These are phyloP conservation scores for Chaetophractus vellerosus DNA, from an alignment of 2,797 vertebrate species.

Conservation along the genomic window DNA sequence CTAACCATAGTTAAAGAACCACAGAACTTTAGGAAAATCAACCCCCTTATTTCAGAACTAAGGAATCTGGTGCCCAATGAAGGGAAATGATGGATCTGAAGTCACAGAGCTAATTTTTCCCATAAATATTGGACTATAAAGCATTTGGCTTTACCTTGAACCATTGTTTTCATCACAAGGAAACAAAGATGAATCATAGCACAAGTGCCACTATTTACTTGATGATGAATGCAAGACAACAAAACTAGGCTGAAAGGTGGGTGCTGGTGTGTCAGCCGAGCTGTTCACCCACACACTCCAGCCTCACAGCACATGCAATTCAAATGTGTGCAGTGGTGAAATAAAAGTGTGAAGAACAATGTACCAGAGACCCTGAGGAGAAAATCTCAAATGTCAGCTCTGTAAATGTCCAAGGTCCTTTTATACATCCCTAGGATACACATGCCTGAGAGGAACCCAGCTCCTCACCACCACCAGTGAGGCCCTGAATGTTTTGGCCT, in stretches of 20 bases:
- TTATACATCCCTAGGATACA: neutral
- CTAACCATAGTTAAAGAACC: neutral
- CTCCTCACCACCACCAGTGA: neutral
- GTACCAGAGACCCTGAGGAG: neutral
- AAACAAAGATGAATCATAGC: neutral
- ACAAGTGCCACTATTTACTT: neutral
- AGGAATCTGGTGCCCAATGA: neutral
- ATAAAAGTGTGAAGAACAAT: neutral
- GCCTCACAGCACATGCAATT: neutral
- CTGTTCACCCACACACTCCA: neutral
- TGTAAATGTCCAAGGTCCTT: neutral
- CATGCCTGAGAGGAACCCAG: neutral
- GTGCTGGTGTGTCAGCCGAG: neutral
- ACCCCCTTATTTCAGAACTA: neutral
- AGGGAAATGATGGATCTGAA: neutral
- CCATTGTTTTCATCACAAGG: neutral
- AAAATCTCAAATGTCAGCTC: neutral
- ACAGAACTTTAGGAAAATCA: neutral
- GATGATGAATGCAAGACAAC: neutral
- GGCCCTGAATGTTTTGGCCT: rapidly evolving
- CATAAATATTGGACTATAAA: neutral
- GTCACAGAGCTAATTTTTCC: neutral
- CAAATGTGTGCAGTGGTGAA: neutral
- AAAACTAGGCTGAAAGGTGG: neutral
- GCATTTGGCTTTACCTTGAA: neutral